phyloP scores from a whole-genome alignment of 2,113 vertebrate species.

The Gymnarchus niloticus region DNA sequence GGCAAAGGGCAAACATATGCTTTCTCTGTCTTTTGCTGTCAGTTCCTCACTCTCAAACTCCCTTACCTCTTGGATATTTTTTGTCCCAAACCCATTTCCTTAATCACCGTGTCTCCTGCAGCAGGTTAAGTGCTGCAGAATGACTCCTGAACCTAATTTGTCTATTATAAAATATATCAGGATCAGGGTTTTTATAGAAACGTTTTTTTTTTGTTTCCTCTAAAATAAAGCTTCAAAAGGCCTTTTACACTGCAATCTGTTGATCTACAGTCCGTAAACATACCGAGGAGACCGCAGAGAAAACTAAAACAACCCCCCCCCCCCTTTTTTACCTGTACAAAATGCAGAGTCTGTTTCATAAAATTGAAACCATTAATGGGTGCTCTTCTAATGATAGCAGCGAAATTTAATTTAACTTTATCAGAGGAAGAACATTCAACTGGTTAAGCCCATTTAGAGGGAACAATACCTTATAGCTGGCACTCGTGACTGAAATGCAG shows the following conservation, averaged over 20 bases:
- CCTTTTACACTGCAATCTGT: conserved; percentile 53
- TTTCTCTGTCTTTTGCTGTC: not conserved
- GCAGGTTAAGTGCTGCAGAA: not conserved
- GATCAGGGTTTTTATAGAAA: not conserved
- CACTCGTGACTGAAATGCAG: conserved; percentile 39
- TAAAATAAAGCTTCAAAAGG: conserved; percentile 39
- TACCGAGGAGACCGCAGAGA: conserved; percentile 44
- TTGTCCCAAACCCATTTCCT: not conserved
- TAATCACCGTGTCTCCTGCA: not conserved
- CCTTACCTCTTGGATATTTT: not conserved
- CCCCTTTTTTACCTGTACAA: conserved; percentile 41
- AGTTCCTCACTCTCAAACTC: not conserved
- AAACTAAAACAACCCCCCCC: conserved; percentile 50
- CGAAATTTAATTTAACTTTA: conserved; percentile 56
- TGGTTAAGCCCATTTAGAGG: conserved; percentile 57
- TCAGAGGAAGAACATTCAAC: conserved; percentile 51
- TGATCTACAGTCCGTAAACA: conserved; percentile 42
- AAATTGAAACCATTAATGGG: conserved; percentile 50
- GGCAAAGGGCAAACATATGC: not conserved
- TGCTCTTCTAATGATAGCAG: conserved; percentile 56
- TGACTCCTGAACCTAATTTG: conserved; percentile 1
- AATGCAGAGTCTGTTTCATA: conserved; percentile 53
- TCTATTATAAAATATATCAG: not conserved
- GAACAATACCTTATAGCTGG: conserved; percentile 45
- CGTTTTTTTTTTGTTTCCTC: conserved; percentile 28